These are phyloP conservation scores for Natator depressus DNA, from an alignment of 2,113 vertebrate species.

Conservation along the genomic window DNA sequence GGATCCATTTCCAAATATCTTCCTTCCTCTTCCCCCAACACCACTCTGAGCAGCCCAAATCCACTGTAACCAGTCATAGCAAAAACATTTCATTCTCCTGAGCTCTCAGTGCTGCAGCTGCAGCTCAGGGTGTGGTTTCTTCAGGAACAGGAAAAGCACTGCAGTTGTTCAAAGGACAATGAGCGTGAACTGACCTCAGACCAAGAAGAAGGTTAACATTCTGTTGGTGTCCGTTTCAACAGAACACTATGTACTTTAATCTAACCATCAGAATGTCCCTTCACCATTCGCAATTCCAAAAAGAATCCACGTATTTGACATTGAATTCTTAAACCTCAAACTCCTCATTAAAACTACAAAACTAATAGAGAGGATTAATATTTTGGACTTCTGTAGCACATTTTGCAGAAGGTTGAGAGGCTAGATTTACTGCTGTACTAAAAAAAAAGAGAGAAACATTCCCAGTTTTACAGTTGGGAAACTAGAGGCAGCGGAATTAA, in stretches of 20 bases:
- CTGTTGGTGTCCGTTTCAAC: neutral
- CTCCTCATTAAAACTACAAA: accelerated
- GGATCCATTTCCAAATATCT: neutral
- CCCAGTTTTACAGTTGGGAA: neutral
- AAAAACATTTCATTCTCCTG: conserved; percentile 20
- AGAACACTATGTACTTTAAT: neutral
- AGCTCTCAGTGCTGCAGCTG: neutral
- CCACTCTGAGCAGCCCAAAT: neutral
- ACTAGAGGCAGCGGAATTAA: neutral
- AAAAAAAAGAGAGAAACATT: neutral
- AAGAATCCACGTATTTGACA: neutral
- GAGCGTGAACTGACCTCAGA: neutral
- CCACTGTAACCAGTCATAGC: neutral
- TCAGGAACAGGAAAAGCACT: conserved; percentile 50
- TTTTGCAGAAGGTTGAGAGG: neutral
- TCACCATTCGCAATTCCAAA: neutral
- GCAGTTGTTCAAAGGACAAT: conserved; percentile 51
- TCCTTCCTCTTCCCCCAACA: neutral
- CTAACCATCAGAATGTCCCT: neutral
- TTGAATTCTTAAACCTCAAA: neutral
- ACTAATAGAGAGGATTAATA: neutral
- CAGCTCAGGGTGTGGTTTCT: conserved; percentile 57
- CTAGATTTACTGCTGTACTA: neutral
- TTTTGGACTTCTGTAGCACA: neutral
- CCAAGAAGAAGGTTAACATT: conserved; percentile 49